Evolutionary conservation across 2,888 invertebrate species (phyloP).

Genomic region (Matsumyia berberina): DNA sequence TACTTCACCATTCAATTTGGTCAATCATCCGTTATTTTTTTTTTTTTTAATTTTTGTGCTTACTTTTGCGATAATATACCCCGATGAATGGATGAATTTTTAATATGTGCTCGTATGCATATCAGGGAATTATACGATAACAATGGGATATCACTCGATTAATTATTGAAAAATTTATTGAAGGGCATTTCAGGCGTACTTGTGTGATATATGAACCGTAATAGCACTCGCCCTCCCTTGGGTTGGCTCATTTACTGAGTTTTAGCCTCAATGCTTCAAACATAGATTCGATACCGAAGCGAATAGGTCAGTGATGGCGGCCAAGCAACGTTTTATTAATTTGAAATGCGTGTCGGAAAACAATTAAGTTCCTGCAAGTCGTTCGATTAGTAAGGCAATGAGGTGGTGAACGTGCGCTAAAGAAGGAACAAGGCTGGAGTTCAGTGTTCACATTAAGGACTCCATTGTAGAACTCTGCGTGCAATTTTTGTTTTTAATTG

Average conservation of each 20-base stretch:
- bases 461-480: conserved; percentile 20
- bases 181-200: conserved; percentile 75
- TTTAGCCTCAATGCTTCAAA: conserved; percentile 33
- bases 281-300: conserved; percentile 49
- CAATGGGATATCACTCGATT: conserved; percentile 78
- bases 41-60: conserved; percentile 16
- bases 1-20: conserved; percentile 51
- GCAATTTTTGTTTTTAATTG: conserved; percentile 17
- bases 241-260: conserved; percentile 56
- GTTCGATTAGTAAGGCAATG: conserved; percentile 76
- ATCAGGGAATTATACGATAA: conserved; percentile 76
- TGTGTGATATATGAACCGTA: conserved; percentile 49
- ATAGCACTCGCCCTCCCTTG: conserved; percentile 29
- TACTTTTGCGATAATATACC: conserved; percentile 47
- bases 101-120: conserved; percentile 63
- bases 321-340: conserved; percentile 75
- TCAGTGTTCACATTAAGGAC: conserved; percentile 15
- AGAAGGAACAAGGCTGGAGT: conserved; percentile 22
- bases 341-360: conserved; percentile 78
- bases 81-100: conserved; percentile 66
- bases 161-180: conserved; percentile 78
- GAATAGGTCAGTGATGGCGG: conserved; percentile 67
- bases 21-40: conserved; percentile 54
- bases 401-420: conserved; percentile 57
- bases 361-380: conserved; percentile 74